phyloP scores from a whole-genome alignment of 2,888 invertebrate species.

The Folsomia manolachei region DNA sequence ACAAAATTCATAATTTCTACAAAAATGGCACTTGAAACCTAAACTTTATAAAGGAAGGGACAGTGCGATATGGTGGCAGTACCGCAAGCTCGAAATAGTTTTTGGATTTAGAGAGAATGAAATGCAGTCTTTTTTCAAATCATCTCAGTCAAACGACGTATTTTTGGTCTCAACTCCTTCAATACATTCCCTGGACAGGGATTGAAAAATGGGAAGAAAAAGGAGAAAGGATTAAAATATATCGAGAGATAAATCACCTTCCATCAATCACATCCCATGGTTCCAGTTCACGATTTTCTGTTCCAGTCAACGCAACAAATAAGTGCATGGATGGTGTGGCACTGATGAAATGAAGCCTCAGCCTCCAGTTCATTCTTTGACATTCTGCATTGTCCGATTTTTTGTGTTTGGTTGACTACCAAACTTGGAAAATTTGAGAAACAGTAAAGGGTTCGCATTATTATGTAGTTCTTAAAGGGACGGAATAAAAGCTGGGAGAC shows the following conservation, averaged over 20 bases:
- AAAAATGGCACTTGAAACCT: neutral
- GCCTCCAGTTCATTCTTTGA: too few species aligned
- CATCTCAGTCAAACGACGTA: neutral
- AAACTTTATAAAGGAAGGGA: neutral
- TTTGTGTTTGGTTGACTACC: neutral
- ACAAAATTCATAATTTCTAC: too few species aligned
- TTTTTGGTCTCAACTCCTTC: too few species aligned
- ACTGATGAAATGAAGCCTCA: neutral
- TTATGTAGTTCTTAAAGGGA: neutral
- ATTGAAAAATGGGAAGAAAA: slow-evolving; percentile 48
- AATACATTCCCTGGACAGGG: slow-evolving; percentile 9
- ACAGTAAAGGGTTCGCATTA: neutral
- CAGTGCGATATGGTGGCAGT: too few species aligned
- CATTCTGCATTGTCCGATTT: neutral
- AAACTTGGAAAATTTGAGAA: too few species aligned
- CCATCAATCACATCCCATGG: slow-evolving; percentile 50
- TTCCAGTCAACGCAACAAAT: neutral
- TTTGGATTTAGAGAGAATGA: neutral
- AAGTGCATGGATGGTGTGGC: neutral
- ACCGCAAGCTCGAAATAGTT: neutral
- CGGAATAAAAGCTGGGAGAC: too few species aligned
- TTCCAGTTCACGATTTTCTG: slow-evolving; percentile 25
- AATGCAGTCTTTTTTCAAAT: slow-evolving; percentile 9
- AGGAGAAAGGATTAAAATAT: slow-evolving; percentile 50
- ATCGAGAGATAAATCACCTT: slow-evolving; percentile 49